These are phyloP conservation scores for Spea multiplicata DNA, from an alignment of 2,113 vertebrate species.

Conservation along the genomic window DNA sequence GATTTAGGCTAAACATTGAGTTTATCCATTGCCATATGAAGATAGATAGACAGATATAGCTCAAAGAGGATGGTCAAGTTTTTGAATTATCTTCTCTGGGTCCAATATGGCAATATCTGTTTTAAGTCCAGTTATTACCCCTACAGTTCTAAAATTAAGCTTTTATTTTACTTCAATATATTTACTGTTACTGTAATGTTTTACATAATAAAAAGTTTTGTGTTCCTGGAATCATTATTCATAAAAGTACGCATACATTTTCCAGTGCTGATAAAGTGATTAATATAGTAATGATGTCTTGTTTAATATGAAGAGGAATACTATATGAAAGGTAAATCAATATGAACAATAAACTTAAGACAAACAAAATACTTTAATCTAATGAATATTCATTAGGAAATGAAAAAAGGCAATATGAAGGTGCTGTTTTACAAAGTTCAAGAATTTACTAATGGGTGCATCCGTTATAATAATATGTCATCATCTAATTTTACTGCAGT, in stretches of 20 bases:
- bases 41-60: no score
- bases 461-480: constrained; percentile 10
- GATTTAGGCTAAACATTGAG: no score
- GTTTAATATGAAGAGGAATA: background rate
- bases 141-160: no score
- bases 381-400: constrained; percentile 30
- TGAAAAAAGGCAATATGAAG: constrained; percentile 8
- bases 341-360: background rate
- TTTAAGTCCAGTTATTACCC: no score
- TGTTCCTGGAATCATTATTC: no score
- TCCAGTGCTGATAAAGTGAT: background rate
- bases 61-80: no score
- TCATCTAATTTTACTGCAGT: constrained; percentile 16
- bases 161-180: no score
- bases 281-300: background rate
- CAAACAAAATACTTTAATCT: constrained; percentile 25
- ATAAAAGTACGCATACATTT: background rate
- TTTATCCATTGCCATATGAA: no score
- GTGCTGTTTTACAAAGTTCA: background rate
- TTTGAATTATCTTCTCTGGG: no score
- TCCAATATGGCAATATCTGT: no score
- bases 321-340: background rate
- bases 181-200: no score
- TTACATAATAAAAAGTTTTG: no score
- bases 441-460: background rate